Evolutionary conservation across 2,113 vertebrate species (phyloP), one percentile per base, ranked within the genome.

Genomic region (Xenopus laevis): DNA sequence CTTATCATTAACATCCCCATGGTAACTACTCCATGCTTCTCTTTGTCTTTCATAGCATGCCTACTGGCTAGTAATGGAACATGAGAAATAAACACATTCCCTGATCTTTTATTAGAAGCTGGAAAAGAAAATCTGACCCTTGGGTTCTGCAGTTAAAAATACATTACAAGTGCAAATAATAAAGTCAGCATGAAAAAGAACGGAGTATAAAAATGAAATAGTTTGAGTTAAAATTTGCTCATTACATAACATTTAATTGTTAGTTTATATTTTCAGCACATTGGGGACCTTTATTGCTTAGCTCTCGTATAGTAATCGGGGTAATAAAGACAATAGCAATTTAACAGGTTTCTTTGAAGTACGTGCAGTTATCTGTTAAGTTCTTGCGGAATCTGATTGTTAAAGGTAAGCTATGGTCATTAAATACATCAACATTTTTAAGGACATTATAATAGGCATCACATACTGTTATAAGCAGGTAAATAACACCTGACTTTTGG

Each of bases 61-160:
- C 33, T 46, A 65, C 64, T 65, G 64, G 64, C 64, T 65, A 65
- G 40, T 65, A 46, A 45, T 20, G 40, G 44, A 65, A 65, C 64
- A 45, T 18, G n/a, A 65, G n/a, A 40, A 65, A 65, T 65, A 46
- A 65, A 65, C 44, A 65, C n/a, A 30, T 45, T 12, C 33, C 44
- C 64, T 65, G 64, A 65, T 65, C 64, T 46, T 65, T 65, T 65
- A 65, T 65, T 65, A 65, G 64, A 65, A 65, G 40, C 64, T 65
- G 64, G 44, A 47, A 65, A 40, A 65, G 44, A 45, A 47, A 65
- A 65, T 65, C 33, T 65, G 40, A 65, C 64, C 64, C 64, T 65
- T n/a, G 64, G 64, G 64, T 65, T 65, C 64, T 46, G 64, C 64
- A 44, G 64, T 65, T 65, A 65, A 65, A 65, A 65, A 65, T 65